These are phyloP conservation scores for Crotalus viridis DNA, from an alignment of 2,113 vertebrate species.

Conservation along the genomic window DNA sequence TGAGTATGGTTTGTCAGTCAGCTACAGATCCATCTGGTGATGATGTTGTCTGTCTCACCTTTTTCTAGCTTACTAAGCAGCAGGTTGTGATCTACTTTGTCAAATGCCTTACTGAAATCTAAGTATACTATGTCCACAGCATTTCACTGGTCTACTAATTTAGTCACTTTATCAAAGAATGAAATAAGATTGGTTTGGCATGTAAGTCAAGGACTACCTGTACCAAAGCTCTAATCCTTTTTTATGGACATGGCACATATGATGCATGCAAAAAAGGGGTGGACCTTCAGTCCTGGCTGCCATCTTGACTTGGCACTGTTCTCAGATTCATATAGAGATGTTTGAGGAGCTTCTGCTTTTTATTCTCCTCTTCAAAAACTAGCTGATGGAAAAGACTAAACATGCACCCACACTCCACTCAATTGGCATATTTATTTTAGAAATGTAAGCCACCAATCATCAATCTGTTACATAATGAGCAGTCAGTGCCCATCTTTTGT, in stretches of 20 bases:
- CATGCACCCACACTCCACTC: neutral
- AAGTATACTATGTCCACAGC: too few relatives aligned
- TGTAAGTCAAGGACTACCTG: neutral
- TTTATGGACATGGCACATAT: neutral
- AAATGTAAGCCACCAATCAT: neutral
- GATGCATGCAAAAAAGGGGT: neutral
- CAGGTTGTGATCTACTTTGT: too few relatives aligned
- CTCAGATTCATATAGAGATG: neutral
- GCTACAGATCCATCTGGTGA: too few relatives aligned
- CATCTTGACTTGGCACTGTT: neutral
- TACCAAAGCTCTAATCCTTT: neutral
- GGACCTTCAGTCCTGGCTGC: neutral
- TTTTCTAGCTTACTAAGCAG: too few relatives aligned
- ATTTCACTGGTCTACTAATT: too few relatives aligned
- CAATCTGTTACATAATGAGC: neutral
- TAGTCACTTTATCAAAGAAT: too few relatives aligned
- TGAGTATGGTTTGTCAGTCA: too few relatives aligned
- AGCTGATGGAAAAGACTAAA: neutral
- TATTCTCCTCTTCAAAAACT: neutral
- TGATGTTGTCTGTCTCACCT: too few relatives aligned
- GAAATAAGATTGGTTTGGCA: too few relatives aligned
- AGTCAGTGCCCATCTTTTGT: neutral
- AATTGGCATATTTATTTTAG: neutral
- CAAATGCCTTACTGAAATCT: too few relatives aligned
- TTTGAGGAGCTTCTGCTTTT: neutral